phyloP scores from a whole-genome alignment of 2,797 vertebrate genomes.

The Rhincodon typus region DNA sequence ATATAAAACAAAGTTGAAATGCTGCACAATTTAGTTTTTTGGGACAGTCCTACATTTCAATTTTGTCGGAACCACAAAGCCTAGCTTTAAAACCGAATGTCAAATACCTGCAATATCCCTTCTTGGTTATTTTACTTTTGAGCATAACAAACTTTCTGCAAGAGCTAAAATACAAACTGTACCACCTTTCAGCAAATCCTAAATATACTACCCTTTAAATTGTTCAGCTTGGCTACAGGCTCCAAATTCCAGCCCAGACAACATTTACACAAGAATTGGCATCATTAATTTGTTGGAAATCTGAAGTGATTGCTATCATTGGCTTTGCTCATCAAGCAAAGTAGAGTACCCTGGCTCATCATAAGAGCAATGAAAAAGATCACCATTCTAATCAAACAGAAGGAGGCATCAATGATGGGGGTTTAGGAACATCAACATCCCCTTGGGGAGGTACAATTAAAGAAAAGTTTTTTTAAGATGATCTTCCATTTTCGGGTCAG shows the following conservation, averaged over 20 bases:
- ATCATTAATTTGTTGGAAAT: background rate
- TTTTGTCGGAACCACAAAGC: background rate
- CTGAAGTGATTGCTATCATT: background rate
- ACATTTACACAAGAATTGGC: background rate
- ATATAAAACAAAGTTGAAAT: background rate
- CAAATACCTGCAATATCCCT: background rate
- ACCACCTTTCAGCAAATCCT: background rate
- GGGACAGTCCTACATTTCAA: background rate
- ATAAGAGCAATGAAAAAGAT: background rate
- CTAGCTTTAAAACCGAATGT: constrained; percentile 13
- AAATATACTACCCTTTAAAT: background rate
- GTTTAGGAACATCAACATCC: background rate
- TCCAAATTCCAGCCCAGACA: background rate
- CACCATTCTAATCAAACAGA: background rate
- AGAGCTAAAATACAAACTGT: background rate
- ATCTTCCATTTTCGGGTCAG: background rate
- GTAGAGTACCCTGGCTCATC: background rate
- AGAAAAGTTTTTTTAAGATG: background rate
- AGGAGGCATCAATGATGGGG: background rate
- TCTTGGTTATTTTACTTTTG: background rate
- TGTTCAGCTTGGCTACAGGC: background rate
- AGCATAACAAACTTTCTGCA: constrained; percentile 4
- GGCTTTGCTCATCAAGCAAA: background rate
- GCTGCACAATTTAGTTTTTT: background rate
- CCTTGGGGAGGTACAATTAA: background rate